Base-by-base conservation (phyloP, 1,140 invertebrate genomes). In the Physella acuta region DNA sequence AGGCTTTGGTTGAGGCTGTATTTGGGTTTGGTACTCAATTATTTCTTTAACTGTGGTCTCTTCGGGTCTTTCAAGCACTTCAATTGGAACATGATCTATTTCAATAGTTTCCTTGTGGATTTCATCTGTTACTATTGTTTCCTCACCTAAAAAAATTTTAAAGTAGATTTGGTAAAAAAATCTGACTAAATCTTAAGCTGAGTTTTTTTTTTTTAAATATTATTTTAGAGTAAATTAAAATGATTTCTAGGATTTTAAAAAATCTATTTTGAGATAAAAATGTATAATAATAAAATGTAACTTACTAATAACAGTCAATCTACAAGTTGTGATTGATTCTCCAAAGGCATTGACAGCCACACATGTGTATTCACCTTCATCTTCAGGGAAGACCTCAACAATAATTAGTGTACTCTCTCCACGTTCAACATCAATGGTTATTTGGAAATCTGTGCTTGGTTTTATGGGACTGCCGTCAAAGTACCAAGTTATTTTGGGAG, bases 301-400 rank as follows among this genome's bases (percentile, higher is more conserved):
- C 79, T 81, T 75, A 82, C 82, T 71, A 68, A 79, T 71, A 28
- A 84, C 78, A 59, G 73, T 81, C 16, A 84, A 75, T 26, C 72
- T 44, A 71, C 81, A 84, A 4, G 82, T 81, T 55, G 81, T 83
- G 20, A 79, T 80, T n/a, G 93, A 92, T 78, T 90, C 92, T 1
- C 95, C 96, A 14, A 93, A 94, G 64, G 91, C 89, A 82, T 99
- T 99, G 1, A 86, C 89, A 8, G 96, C 96, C 0, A 90, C 89
- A 80, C 94, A 96, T 53, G 91, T 91, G 85, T 99, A 99, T 30
- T 88, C 88, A n/a, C 96, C 97, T 34, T 91, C 92, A 86, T 99
- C 97, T 24, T 88, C 81, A 28, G 83, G 83, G 76, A 85, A 85
- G 2, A 85, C 82, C 63, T 85, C 83, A 16, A 82, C 68, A 64